A percentile compares a stretch with the other conserved stretches of the same genome.
These are phyloP conservation scores for Scytalopus superciliaris DNA, from an alignment of 2,113 vertebrate species.

Conservation along the genomic window DNA sequence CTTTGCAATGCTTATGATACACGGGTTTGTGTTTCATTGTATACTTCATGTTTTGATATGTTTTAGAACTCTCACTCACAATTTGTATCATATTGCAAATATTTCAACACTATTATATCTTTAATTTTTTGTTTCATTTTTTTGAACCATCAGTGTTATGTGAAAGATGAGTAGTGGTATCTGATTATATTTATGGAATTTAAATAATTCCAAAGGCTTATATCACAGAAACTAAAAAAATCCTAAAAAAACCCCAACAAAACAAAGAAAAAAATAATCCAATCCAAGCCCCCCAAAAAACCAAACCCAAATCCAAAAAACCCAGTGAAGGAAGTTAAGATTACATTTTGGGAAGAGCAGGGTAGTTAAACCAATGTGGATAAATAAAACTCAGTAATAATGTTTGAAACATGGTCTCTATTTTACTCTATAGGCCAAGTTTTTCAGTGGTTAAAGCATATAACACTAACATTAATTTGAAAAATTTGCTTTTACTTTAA, in stretches of 20 bases:
- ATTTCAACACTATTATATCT: background rate
- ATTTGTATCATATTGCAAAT: background rate
- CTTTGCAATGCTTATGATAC: background rate
- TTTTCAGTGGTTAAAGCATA: background rate
- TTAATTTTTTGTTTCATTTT: background rate
- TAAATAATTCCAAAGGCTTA: background rate
- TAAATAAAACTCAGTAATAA: background rate
- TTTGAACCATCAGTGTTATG: fast-evolving
- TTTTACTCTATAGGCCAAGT: background rate
- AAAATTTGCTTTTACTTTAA: background rate
- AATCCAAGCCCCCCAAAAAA: background rate
- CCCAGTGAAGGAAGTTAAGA: background rate
- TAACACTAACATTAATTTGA: background rate
- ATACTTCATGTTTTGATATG: background rate
- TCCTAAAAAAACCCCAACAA: background rate
- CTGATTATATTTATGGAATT: background rate
- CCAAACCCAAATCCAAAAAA: background rate
- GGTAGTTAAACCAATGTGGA: background rate
- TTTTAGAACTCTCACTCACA: background rate
- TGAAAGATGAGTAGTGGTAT: background rate
- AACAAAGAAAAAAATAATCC: background rate
- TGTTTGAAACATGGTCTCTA: background rate
- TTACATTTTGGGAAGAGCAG: background rate
- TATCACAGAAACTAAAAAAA: background rate
- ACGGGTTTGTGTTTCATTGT: background rate